Evolutionary conservation across 1,140 invertebrate species (phyloP).

Genomic region (Drosophila prosaltans): DNA sequence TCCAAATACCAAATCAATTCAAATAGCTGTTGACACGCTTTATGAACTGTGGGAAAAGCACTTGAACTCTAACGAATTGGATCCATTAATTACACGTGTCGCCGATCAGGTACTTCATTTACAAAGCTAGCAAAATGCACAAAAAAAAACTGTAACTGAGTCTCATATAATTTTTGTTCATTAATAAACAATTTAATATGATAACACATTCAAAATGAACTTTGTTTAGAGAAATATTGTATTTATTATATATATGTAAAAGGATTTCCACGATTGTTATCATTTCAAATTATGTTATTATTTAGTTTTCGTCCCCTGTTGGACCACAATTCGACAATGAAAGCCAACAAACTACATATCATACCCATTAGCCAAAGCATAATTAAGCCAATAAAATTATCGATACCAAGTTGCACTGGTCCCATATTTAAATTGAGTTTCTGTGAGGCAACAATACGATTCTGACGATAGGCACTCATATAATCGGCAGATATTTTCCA

Average conservation of each 20-base stretch:
- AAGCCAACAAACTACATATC: constrained; percentile 58
- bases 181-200: too few species aligned
- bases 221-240: too few species aligned
- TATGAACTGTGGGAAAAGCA: constrained; percentile 54
- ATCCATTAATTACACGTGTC: constrained; percentile 70
- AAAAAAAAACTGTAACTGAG: background rate
- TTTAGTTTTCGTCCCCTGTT: background rate
- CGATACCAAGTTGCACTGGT: constrained; percentile 63
- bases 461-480: constrained; percentile 66
- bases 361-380: constrained; percentile 70
- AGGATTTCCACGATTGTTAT: background rate
- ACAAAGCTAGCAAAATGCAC: background rate
- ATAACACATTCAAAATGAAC: too few species aligned
- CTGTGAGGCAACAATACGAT: constrained; percentile 62
- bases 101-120: constrained; percentile 62
- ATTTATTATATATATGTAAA: too few species aligned
- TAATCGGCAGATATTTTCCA: constrained; percentile 68
- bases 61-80: constrained; percentile 55
- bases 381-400: constrained; percentile 69
- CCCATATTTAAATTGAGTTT: constrained; percentile 57
- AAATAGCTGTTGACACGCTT: constrained; percentile 54
- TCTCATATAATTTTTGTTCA: too few species aligned
- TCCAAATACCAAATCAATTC: constrained; percentile 1
- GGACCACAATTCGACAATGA: constrained; percentile 52
- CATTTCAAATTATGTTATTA: background rate